Conservation (phyloP, 2,797 vertebrate species). For the Kryptopterus vitreolus region DNA sequence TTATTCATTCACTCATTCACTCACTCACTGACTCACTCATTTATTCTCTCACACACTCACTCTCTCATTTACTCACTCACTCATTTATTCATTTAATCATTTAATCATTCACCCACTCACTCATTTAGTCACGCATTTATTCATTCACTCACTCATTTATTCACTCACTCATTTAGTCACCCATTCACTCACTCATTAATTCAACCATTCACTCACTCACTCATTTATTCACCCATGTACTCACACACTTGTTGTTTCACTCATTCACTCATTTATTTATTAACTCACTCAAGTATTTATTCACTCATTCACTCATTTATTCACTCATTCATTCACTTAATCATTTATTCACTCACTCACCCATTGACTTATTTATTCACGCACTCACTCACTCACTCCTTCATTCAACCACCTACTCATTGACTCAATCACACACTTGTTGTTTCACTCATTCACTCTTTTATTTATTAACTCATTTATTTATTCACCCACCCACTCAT, state of each 20-base stretch:
- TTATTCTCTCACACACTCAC: background rate
- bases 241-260: too few relatives aligned
- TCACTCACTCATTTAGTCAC: background rate
- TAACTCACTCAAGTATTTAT: too few relatives aligned
- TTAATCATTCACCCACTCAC: background rate
- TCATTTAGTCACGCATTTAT: background rate
- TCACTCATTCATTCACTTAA: too few relatives aligned
- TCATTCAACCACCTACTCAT: background rate
- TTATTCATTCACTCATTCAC: too few relatives aligned
- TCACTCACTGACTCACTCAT: background rate
- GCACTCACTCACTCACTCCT: background rate
- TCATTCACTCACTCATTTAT: background rate
- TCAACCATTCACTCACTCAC: too few relatives aligned
- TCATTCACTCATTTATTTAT: too few relatives aligned
- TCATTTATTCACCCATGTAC: too few relatives aligned
- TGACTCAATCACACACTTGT: background rate
- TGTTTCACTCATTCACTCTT: background rate
- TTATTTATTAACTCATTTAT: background rate
- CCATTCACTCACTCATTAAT: too few relatives aligned
- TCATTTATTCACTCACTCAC: background rate
- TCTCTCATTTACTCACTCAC: background rate
- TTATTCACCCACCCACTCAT: too few relatives aligned
- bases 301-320: too few relatives aligned
- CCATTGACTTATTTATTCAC: background rate
- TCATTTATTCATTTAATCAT: background rate